Conservation (phyloP, 1,140 invertebrate species). For the Monochamus saltuarius region DNA sequence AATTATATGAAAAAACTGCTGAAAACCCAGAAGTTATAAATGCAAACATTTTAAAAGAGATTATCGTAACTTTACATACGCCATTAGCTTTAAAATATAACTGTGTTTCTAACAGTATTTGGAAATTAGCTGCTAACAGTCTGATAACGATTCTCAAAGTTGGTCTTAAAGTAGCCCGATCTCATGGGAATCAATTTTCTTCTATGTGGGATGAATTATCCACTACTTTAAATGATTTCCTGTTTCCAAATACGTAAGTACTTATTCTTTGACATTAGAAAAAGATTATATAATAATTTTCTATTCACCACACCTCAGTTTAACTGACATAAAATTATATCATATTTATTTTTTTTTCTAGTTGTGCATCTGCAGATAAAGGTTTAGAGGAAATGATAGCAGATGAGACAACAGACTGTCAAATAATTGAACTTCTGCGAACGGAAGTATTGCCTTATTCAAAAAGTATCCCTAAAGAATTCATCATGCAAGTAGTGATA, state of each 20-base stretch:
- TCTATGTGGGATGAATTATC: slow-evolving; percentile 84
- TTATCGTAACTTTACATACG: slow-evolving; percentile 72
- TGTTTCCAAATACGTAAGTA: slow-evolving; percentile 77
- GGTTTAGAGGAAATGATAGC: slow-evolving; percentile 79
- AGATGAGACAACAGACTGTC: slow-evolving; percentile 83
- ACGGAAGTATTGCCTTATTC: slow-evolving; percentile 85
- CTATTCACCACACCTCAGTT: too few relatives aligned
- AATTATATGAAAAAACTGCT: slow-evolving; percentile 80
- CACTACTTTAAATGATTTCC: slow-evolving; percentile 83
- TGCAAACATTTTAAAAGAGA: slow-evolving; percentile 72
- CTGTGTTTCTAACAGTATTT: slow-evolving; percentile 78
- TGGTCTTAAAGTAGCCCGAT: slow-evolving; percentile 84
- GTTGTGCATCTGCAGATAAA: slow-evolving; percentile 63
- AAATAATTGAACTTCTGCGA: slow-evolving; percentile 81
- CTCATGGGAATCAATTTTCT: slow-evolving; percentile 68
- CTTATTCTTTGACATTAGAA: too few relatives aligned
- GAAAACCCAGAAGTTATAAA: slow-evolving; percentile 72
- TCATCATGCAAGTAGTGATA: slow-evolving; percentile 83
- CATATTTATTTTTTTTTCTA: slow-evolving; percentile 30
- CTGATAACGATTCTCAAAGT: slow-evolving; percentile 78
- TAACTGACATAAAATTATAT: too few relatives aligned
- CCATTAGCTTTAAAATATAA: slow-evolving; percentile 82
- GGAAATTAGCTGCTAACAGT: slow-evolving; percentile 82
- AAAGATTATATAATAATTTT: too few relatives aligned
- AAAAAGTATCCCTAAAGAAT: slow-evolving; percentile 77